phyloP scores from a whole-genome alignment of 2,888 invertebrate genomes.

The Hydriomena furcata region DNA sequence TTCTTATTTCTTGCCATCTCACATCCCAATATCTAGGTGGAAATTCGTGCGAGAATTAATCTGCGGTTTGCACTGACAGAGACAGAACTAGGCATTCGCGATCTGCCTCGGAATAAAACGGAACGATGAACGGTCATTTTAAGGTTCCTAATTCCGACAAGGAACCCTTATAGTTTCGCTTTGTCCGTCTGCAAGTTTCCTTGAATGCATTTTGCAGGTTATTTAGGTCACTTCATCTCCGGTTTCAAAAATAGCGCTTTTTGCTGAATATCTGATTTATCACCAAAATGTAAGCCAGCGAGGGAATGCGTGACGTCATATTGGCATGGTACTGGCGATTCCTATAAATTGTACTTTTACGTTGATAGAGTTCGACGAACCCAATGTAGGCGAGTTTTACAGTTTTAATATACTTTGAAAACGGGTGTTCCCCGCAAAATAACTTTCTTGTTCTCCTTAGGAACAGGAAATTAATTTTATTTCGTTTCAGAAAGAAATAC shows the following conservation, averaged over 20 bases:
- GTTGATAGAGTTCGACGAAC: conserved; percentile 18
- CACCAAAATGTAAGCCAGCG: neutral
- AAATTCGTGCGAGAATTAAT: too few species aligned
- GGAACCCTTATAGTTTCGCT: too few species aligned
- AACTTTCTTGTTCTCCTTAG: neutral
- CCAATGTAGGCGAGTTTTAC: conserved; percentile 34
- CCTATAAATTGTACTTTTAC: conserved; percentile 24
- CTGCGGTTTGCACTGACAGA: too few species aligned
- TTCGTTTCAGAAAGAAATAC: neutral
- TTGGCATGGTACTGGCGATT: conserved; percentile 23
- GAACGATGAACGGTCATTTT: too few species aligned
- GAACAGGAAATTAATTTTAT: neutral
- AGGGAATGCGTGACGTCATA: conserved; percentile 22
- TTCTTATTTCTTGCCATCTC: too few species aligned
- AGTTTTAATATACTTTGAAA: conserved; percentile 32
- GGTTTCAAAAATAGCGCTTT: neutral
- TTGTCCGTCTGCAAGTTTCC: too few species aligned
- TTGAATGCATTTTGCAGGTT: too few species aligned
- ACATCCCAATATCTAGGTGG: too few species aligned
- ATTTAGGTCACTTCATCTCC: too few species aligned
- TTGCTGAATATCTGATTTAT: neutral
- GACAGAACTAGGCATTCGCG: too few species aligned
- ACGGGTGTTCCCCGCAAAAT: conserved; percentile 4
- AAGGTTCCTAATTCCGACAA: too few species aligned
- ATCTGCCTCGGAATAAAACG: too few species aligned